Conservation (phyloP, 2,113 vertebrate genomes). For the Macrotis lagotis region DNA sequence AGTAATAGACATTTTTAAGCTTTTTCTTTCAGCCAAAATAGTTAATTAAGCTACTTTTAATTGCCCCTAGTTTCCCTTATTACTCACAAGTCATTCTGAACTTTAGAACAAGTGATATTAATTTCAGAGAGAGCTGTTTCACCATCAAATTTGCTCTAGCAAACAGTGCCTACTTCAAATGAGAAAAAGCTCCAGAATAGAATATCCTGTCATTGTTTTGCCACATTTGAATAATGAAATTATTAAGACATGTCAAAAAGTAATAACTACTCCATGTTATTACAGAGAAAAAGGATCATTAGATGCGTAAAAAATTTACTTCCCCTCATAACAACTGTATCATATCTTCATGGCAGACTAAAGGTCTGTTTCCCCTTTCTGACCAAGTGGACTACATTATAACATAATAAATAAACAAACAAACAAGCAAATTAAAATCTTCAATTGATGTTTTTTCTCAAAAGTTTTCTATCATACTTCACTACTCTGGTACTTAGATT, state of each 20-base stretch:
- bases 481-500: background rate
- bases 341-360: background rate
- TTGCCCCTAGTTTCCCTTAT: background rate
- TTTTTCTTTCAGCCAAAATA: background rate
- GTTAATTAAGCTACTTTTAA: background rate
- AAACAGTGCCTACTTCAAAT: background rate
- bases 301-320: background rate
- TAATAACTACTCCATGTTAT: background rate
- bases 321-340: background rate
- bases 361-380: background rate
- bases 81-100: background rate
- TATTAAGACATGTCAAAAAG: background rate
- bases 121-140: background rate
- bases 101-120: background rate
- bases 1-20: background rate
- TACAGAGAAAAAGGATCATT: background rate
- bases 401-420: background rate
- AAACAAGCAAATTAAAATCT: too few relatives aligned
- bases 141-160: background rate
- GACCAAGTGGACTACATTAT: background rate
- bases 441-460: background rate
- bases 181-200: background rate
- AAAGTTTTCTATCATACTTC: background rate
- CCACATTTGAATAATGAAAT: background rate
- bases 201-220: background rate